Conservation (phyloP, 30 jellyfish, hydroid and myxozoan genomes). For the Aurelia sp. region DNA sequence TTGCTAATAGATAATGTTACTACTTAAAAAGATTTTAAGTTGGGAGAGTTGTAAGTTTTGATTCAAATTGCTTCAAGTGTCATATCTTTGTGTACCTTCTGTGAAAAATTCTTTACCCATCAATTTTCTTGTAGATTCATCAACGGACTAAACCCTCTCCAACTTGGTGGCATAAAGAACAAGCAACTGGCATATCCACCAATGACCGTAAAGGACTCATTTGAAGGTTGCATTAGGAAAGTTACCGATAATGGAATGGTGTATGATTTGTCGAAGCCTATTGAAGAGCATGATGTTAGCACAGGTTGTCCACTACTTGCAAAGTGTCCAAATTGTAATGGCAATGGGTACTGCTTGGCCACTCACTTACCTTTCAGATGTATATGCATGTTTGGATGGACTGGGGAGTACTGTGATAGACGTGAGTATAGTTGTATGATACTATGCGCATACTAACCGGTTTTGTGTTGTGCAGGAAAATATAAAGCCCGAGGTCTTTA, state of each 20-base stretch:
- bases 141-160: slow-evolving; percentile 97
- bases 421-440: slow-evolving; percentile 82
- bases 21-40: too few relatives aligned
- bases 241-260: slow-evolving; percentile 89
- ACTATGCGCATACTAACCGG: too few relatives aligned
- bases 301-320: slow-evolving; percentile 74
- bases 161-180: slow-evolving; percentile 91
- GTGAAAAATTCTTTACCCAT: too few relatives aligned
- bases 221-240: slow-evolving; percentile 90
- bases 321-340: slow-evolving; percentile 82
- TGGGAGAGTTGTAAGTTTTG: too few relatives aligned
- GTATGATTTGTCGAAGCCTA: slow-evolving; percentile 87
- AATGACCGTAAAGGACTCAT: slow-evolving; percentile 53
- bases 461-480: too few relatives aligned
- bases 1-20: too few relatives aligned
- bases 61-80: too few relatives aligned
- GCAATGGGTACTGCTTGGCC: slow-evolving; percentile 73
- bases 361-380: slow-evolving; percentile 63
- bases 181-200: slow-evolving; percentile 47
- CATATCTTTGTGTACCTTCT: too few relatives aligned
- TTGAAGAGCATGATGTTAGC: slow-evolving; percentile 75
- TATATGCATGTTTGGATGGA: slow-evolving; percentile 92
- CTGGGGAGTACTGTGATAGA: slow-evolving; percentile 81
- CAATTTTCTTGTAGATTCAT: slow-evolving; percentile 57
- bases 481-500: too few relatives aligned